Conservation (phyloP, 1,140 invertebrate genomes). For the Drosophila pachea region DNA sequence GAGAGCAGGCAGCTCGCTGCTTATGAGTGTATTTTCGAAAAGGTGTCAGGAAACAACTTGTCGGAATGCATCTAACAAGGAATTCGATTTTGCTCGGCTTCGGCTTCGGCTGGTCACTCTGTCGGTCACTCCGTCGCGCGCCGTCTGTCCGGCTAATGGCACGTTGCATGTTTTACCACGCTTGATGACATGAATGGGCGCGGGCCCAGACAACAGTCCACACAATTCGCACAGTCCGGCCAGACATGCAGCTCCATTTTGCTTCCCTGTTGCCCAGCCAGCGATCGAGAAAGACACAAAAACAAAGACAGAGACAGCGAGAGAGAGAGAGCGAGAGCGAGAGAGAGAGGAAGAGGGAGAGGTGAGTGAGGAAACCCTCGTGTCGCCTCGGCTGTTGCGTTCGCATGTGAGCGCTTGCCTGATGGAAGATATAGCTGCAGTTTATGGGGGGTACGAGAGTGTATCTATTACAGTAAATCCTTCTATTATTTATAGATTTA, state of each 20-base stretch:
- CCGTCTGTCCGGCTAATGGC: constrained; percentile 64
- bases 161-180: constrained; percentile 78
- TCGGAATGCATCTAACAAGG: constrained; percentile 79
- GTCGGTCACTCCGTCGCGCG: constrained; percentile 14
- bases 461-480: too few species aligned
- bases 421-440: too few species aligned
- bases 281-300: neutral
- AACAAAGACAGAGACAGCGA: neutral
- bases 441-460: too few species aligned
- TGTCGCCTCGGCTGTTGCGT: too few species aligned
- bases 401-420: too few species aligned
- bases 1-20: constrained; percentile 41
- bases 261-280: constrained; percentile 48
- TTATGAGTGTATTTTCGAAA: constrained; percentile 75
- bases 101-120: constrained; percentile 42
- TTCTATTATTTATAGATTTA: too few species aligned
- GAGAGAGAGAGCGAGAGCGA: neutral
- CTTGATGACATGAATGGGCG: constrained; percentile 78
- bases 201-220: constrained; percentile 61
- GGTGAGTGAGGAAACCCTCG: too few species aligned
- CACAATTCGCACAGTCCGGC: constrained; percentile 31
- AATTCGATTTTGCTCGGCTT: constrained; percentile 76
- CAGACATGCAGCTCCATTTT: constrained; percentile 37
- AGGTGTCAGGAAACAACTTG: constrained; percentile 79
- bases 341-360: constrained; percentile 7